Evolutionary conservation across 2,113 vertebrate species (phyloP), one percentile per base, ranked within the genome.

Genomic region (Xiphophorus hellerii): DNA sequence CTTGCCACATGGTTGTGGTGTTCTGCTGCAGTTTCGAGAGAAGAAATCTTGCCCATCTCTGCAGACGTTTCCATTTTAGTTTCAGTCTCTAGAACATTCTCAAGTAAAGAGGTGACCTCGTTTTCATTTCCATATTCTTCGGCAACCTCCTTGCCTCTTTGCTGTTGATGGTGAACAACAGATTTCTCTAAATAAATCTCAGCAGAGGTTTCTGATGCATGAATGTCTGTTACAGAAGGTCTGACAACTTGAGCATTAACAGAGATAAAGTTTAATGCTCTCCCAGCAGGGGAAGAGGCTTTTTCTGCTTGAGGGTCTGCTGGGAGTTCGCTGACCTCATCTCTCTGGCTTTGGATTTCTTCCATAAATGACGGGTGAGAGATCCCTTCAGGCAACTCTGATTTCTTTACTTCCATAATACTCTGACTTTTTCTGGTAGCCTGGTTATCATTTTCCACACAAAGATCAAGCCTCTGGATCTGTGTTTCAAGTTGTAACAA

Each of bases 381-480:
- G 60, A 72, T 42, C 63, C 80, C 83, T 37, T 81, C 79, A 51
- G 13, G 61, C 67, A 66, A 33, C 77, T 65, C 64, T 0, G 25
- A 30, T 42, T 77, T 67, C 7, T 66, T 15, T 25, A 48, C 3
- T 17, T 58, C 51, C 22, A 6, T 7, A 62, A 62, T 62, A 30
- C 28, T 30, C 6, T 30, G 29, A 6, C 48, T 20, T 5, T 14
- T 11, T 8, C 42, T 62, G 29, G 1, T 17, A 30, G 22, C 7
- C 48, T 20, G 14, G 6, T 54, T 22, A 54, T 25, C 48, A 54
- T 54, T 54, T 54, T 54, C 48, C 48, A 8, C 20, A 14, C 4
- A 3, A 25, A 25, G 35, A 14, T 69, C 69, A 11, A 62, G 68
- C 30, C 33, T 28, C 25, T 66, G 42, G 17, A 31, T 11, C 1